Evolutionary conservation across 2,888 invertebrate genomes (phyloP).

Genomic region (Coleophora deauratella): DNA sequence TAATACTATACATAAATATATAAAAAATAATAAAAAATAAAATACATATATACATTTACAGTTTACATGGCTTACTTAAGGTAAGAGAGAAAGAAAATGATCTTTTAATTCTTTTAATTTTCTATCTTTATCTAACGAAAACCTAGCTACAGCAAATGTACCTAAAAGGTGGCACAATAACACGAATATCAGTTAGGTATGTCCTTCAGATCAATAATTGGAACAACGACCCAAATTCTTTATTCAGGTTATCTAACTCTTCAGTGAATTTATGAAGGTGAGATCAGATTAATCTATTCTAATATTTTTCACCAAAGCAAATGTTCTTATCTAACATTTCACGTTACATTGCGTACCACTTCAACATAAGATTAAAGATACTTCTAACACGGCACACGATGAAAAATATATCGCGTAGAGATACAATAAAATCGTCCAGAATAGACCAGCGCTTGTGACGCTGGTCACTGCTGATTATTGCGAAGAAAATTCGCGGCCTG

Average conservation of each 20-base stretch:
- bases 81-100: too few relatives aligned
- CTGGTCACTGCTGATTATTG: conserved; percentile 32
- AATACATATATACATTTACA: too few relatives aligned
- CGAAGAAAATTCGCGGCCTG: conserved; percentile 4
- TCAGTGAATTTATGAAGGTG: conserved; percentile 33
- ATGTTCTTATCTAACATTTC: conserved; percentile 8
- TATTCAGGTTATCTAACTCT: conserved; percentile 48
- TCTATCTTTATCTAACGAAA: too few relatives aligned
- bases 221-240: conserved; percentile 48
- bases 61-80: too few relatives aligned
- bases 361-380: too few relatives aligned
- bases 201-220: conserved; percentile 37
- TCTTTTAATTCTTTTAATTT: too few relatives aligned
- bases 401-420: conserved; percentile 18
- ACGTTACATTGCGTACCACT: conserved; percentile 22
- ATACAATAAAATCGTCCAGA: conserved; percentile 27
- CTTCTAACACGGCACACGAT: too few relatives aligned
- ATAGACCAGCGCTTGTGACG: conserved; percentile 39
- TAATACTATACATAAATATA: too few relatives aligned
- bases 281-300: conserved; percentile 17
- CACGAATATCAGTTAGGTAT: conserved; percentile 28
- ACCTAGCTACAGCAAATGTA: not conserved
- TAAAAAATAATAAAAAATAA: too few relatives aligned
- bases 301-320: conserved; percentile 1
- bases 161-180: conserved; percentile 28